phyloP scores from a whole-genome alignment of 2,888 invertebrate species.

The Sphecodes monilicornis region DNA sequence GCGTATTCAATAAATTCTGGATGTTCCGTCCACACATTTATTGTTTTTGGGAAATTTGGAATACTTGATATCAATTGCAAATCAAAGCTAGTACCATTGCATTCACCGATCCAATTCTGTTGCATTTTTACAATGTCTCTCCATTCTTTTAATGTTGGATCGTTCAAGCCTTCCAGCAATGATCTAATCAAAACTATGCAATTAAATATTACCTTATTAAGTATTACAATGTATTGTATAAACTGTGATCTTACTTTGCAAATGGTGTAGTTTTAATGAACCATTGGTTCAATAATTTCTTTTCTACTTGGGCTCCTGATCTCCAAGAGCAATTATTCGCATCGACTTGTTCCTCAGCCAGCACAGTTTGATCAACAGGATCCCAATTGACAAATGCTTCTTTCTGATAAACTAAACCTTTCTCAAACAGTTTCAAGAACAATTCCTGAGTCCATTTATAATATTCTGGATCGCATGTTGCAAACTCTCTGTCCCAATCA shows the following conservation, averaged over 20 bases:
- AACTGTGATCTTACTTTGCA: slow-evolving; percentile 87
- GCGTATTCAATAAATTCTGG: slow-evolving; percentile 91
- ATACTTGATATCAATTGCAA: slow-evolving; percentile 85
- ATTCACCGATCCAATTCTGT: slow-evolving; percentile 95
- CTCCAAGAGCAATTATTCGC: slow-evolving; percentile 96
- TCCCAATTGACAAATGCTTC: slow-evolving; percentile 99
- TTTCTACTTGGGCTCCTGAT: slow-evolving; percentile 97
- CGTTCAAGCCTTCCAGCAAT: slow-evolving; percentile 88
- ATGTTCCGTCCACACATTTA: slow-evolving; percentile 90
- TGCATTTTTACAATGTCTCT: slow-evolving; percentile 93
- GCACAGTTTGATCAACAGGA: slow-evolving; percentile 97
- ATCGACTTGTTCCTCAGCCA: slow-evolving; percentile 99
- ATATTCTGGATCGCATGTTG: slow-evolving; percentile 94
- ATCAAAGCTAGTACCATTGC: slow-evolving; percentile 91
- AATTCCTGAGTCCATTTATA: slow-evolving; percentile 98
- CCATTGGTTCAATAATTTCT: slow-evolving; percentile 96
- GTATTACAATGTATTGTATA: background rate
- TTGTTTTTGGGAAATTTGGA: slow-evolving; percentile 76
- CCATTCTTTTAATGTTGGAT: slow-evolving; percentile 91
- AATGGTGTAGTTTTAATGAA: slow-evolving; percentile 95
- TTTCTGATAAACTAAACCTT: slow-evolving; percentile 94
- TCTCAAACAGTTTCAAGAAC: slow-evolving; percentile 94
- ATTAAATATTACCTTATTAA: background rate
- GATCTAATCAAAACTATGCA: slow-evolving; percentile 75
- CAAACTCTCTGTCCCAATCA: slow-evolving; percentile 96